Percentiles rank a stretch among this genome's conserved stretches.
Conservation (phyloP, 2,797 vertebrate genomes). For the Falco concolor region DNA sequence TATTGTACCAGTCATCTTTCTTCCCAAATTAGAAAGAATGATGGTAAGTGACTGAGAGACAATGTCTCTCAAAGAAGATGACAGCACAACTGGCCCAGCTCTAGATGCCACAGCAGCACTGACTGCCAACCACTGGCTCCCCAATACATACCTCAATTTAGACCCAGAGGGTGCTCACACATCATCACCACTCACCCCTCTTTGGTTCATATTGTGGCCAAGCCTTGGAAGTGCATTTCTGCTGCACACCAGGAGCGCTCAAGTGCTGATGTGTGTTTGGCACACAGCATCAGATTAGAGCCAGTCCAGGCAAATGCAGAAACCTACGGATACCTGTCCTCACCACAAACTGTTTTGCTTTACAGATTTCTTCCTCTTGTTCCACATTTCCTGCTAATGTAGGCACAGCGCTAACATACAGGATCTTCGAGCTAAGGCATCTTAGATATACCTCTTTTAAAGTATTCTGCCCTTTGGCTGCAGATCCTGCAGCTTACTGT, state of each 20-base stretch:
- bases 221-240: background rate
- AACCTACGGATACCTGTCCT: background rate
- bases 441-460: background rate
- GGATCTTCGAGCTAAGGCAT: background rate
- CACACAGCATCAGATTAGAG: rapidly evolving
- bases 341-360: background rate
- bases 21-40: background rate
- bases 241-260: rapidly evolving
- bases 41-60: background rate
- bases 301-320: background rate
- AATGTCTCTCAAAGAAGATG: rapidly evolving
- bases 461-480: background rate
- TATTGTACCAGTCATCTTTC: background rate
- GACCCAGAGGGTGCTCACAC: background rate
- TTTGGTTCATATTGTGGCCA: background rate
- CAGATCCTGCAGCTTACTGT: background rate
- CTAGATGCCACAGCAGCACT: background rate
- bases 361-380: background rate
- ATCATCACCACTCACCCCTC: background rate
- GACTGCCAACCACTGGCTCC: background rate
- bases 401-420: rapidly evolving
- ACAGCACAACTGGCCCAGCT: background rate
- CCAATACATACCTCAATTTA: rapidly evolving
- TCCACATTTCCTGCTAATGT: background rate
- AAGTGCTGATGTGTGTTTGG: background rate